A percentile compares a stretch with the other conserved stretches of the same genome.
phyloP scores from a whole-genome alignment of 1,140 invertebrate genomes.

The Lepidurus arcticus region DNA sequence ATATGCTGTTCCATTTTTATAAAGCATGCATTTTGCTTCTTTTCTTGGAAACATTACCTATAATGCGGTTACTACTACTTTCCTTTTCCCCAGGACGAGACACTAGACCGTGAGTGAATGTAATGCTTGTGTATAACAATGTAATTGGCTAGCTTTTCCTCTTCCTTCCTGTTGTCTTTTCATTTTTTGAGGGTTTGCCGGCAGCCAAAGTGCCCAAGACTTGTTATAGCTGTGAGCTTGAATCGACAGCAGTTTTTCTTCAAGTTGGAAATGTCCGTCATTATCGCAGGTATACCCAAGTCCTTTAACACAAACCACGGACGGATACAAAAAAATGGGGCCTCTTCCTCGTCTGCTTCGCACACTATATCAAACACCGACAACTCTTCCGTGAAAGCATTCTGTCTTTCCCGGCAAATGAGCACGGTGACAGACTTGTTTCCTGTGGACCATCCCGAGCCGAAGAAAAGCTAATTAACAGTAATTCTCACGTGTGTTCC shows the following conservation, averaged over 20 bases:
- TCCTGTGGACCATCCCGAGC: neutral
- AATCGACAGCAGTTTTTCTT: slow-evolving; percentile 5
- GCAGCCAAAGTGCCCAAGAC: neutral
- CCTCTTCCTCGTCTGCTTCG: slow-evolving; percentile 12
- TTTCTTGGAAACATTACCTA: neutral
- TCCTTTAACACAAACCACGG: slow-evolving; percentile 5
- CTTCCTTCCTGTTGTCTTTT: neutral
- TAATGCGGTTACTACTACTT: neutral
- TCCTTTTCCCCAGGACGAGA: neutral
- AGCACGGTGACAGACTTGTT: slow-evolving; percentile 18
- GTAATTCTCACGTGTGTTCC: slow-evolving; percentile 18
- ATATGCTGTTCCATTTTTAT: neutral
- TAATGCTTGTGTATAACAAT: slow-evolving; percentile 2
- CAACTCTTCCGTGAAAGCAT: neutral
- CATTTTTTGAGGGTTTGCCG: neutral
- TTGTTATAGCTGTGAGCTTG: neutral
- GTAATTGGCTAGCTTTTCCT: neutral
- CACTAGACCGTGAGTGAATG: neutral
- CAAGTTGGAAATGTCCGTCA: slow-evolving; percentile 9
- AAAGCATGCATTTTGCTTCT: neutral
- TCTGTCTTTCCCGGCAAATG: neutral
- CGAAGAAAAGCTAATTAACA: neutral
- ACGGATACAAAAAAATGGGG: neutral
- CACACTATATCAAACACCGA: neutral
- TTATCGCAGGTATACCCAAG: slow-evolving; percentile 14